A percentile compares a stretch with the other conserved stretches of the same genome.
phyloP scores from a whole-genome alignment of 2,113 vertebrate genomes.

The Elephas maximus region DNA sequence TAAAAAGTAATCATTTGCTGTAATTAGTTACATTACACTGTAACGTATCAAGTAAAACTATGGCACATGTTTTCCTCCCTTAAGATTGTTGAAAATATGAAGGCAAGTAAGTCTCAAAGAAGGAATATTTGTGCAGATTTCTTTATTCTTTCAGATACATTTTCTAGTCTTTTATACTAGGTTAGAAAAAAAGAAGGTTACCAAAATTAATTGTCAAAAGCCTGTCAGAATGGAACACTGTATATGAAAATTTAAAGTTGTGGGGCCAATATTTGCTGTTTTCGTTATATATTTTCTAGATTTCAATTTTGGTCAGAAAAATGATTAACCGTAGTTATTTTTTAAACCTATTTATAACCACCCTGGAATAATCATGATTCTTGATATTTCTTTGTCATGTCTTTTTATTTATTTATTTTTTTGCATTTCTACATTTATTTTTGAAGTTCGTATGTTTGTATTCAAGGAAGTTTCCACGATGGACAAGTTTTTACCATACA shows the following conservation, averaged over 20 bases:
- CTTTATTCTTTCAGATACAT: not conserved
- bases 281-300: not conserved
- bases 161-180: not conserved
- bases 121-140: not conserved
- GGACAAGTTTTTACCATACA: not conserved
- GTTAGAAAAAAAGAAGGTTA: not conserved
- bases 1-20: not conserved
- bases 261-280: not conserved
- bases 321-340: not conserved
- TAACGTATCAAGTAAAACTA: constrained; percentile 10
- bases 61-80: not conserved
- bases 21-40: not conserved
- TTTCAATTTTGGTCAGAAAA: not conserved
- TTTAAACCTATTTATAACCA: not conserved
- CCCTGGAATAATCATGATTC: not conserved
- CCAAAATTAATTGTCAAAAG: not conserved
- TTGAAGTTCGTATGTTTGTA: not conserved
- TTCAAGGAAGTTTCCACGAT: not conserved
- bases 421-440: not conserved
- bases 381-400: not conserved
- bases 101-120: not conserved
- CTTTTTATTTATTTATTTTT: not conserved
- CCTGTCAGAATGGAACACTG: not conserved
- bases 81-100: not conserved
- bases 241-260: not conserved